A percentile compares a stretch with the other conserved stretches of the same genome.
Conservation (phyloP, 1,140 invertebrate genomes). For the Drosophila ercepeae region DNA sequence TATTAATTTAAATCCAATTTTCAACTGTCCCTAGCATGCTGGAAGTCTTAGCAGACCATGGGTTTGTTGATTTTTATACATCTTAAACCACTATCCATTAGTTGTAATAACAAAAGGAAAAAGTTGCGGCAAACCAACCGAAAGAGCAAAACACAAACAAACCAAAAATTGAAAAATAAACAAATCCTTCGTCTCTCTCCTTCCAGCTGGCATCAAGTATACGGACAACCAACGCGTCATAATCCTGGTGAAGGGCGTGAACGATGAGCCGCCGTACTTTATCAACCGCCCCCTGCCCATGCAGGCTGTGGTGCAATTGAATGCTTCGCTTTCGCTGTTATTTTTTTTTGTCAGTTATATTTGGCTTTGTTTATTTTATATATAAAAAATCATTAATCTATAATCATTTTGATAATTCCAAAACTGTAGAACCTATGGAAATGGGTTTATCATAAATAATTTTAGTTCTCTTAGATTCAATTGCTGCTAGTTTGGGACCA, state of each 20-base stretch:
- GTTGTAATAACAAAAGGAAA: slow-evolving; percentile 67
- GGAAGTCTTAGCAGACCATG: too few relatives aligned
- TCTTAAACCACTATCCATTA: slow-evolving; percentile 56
- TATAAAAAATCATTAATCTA: too few relatives aligned
- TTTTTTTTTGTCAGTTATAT: too few relatives aligned
- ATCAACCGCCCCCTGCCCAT: slow-evolving; percentile 97
- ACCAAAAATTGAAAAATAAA: background rate
- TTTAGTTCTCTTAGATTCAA: too few relatives aligned
- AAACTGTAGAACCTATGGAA: too few relatives aligned
- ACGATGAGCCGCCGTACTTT: slow-evolving; percentile 97
- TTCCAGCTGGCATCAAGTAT: slow-evolving; percentile 85
- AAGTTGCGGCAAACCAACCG: slow-evolving; percentile 36
- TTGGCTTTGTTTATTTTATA: too few relatives aligned
- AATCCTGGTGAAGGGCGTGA: slow-evolving; percentile 97
- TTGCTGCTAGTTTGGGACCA: too few relatives aligned
- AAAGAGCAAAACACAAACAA: slow-evolving; percentile 32
- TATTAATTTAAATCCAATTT: too few relatives aligned
- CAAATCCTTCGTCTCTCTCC: slow-evolving; percentile 10
- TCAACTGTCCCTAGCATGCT: too few relatives aligned
- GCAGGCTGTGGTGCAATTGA: slow-evolving; percentile 97
- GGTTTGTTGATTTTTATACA: background rate
- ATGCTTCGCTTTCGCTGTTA: too few relatives aligned
- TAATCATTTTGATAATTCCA: too few relatives aligned
- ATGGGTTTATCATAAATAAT: too few relatives aligned
- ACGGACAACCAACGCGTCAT: slow-evolving; percentile 97